Percentiles rank a stretch among this genome's conserved stretches.
phyloP scores from a whole-genome alignment of 1,140 invertebrate genomes.

The Caenorhabditis brenneri region DNA sequence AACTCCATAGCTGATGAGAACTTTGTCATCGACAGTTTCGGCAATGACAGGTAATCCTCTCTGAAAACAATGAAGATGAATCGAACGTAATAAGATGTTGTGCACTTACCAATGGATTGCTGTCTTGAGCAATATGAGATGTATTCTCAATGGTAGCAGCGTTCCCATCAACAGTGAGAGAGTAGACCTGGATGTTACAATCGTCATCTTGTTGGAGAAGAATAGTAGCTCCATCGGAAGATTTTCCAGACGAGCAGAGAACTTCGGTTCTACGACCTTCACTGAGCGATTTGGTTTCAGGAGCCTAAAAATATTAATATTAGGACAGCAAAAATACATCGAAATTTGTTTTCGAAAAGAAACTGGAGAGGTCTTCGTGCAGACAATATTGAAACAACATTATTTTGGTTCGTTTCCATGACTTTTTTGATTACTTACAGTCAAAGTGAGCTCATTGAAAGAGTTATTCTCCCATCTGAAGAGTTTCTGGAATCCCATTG shows the following conservation, averaged over 20 bases:
- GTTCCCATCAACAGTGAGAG: not conserved
- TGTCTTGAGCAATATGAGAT: not conserved
- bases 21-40: not conserved
- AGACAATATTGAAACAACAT: too few species aligned
- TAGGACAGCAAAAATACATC: too few species aligned
- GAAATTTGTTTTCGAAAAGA: too few species aligned
- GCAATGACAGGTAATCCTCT: not conserved
- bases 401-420: too few species aligned
- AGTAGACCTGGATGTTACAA: not conserved
- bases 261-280: not conserved
- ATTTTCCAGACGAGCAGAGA: not conserved
- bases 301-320: not conserved
- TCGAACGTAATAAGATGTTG: not conserved
- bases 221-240: not conserved
- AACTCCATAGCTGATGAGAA: slow-evolving; percentile 23
- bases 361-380: too few species aligned
- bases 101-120: not conserved
- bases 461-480: slow-evolving; percentile 34
- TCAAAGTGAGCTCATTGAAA: slow-evolving; percentile 8
- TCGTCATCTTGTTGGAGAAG: not conserved
- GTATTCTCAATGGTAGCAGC: not conserved
- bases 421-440: not conserved
- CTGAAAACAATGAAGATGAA: not conserved
- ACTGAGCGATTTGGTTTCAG: not conserved
- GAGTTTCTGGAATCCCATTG: not conserved